Evolutionary conservation across 2,797 vertebrate genomes (phyloP).

Genomic region (Thalassophryne amazonica): DNA sequence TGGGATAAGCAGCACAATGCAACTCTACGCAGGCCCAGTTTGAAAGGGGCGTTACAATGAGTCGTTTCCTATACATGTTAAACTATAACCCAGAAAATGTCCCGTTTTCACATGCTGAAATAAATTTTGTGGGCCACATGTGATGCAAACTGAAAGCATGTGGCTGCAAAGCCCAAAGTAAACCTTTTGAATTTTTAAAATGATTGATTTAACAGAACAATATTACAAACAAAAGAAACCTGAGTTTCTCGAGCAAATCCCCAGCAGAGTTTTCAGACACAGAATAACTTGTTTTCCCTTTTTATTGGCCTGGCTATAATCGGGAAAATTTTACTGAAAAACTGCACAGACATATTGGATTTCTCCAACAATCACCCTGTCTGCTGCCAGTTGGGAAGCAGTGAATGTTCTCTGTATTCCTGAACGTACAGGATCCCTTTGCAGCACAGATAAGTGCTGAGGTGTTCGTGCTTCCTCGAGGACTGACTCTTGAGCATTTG

Average conservation of each 20-base stretch:
- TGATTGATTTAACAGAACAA: slow-evolving; percentile 21
- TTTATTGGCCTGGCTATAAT: slow-evolving; percentile 29
- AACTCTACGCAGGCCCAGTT: too few species aligned
- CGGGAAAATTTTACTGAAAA: slow-evolving; percentile 46
- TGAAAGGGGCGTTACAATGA: slow-evolving; percentile 25
- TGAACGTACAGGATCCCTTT: background rate
- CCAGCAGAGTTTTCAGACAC: slow-evolving; percentile 34
- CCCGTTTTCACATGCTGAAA: slow-evolving; percentile 5
- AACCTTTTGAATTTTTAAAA: slow-evolving; percentile 25
- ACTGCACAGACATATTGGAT: slow-evolving; percentile 57
- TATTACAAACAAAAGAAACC: slow-evolving; percentile 35
- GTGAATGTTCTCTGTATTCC: slow-evolving; percentile 6
- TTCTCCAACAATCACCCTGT: slow-evolving; percentile 42
- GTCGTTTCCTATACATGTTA: slow-evolving; percentile 15
- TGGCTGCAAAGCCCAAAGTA: slow-evolving; percentile 10
- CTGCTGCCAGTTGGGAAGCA: slow-evolving; percentile 21
- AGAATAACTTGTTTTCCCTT: slow-evolving; percentile 38
- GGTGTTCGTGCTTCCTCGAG: background rate
- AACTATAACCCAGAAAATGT: slow-evolving; percentile 14
- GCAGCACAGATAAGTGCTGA: slow-evolving; percentile 1
- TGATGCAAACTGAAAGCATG: slow-evolving; percentile 18
- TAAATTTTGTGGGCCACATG: slow-evolving; percentile 11
- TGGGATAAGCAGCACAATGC: too few species aligned
- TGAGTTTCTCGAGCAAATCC: slow-evolving; percentile 34
- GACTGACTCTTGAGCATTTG: slow-evolving; percentile 26